Percentiles rank a stretch among this genome's conserved stretches.
Evolutionary conservation across 2,888 invertebrate genomes (phyloP).

Genomic region (Platyscelio sp.): DNA sequence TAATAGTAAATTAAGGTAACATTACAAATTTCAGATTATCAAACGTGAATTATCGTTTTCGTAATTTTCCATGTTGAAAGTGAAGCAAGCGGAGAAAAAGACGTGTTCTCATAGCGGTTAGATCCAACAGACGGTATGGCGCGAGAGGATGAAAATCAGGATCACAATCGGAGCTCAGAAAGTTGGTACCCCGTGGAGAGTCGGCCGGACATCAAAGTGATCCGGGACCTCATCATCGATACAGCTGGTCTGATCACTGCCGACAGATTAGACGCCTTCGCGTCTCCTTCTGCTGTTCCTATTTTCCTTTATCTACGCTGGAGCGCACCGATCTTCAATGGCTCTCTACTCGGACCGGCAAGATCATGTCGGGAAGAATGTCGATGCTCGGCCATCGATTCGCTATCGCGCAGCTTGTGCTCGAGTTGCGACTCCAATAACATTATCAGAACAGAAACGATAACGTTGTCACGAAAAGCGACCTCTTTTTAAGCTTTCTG

Average conservation of each 20-base stretch:
- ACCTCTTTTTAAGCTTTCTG: background rate
- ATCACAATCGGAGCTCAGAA: conserved; percentile 78
- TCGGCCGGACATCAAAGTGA: conserved; percentile 83
- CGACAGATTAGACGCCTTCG: conserved; percentile 84
- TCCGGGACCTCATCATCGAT: conserved; percentile 85
- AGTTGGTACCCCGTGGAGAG: conserved; percentile 81
- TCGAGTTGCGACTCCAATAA: conserved; percentile 39
- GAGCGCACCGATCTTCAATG: conserved; percentile 61
- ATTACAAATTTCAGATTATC: too few relatives aligned
- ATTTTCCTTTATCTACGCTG: conserved; percentile 47
- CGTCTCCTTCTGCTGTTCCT: conserved; percentile 72
- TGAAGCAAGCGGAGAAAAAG: conserved; percentile 29
- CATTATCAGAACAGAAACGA: conserved; percentile 7
- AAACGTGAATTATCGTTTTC: too few relatives aligned
- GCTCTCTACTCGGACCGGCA: conserved; percentile 26
- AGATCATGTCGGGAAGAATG: conserved; percentile 51
- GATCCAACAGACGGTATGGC: conserved; percentile 77
- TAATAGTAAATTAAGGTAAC: too few relatives aligned
- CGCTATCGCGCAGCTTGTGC: conserved; percentile 41
- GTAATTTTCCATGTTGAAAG: too few relatives aligned
- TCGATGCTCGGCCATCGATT: conserved; percentile 48
- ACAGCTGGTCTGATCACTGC: conserved; percentile 83
- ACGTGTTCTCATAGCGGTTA: conserved; percentile 46
- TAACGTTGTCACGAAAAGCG: background rate
- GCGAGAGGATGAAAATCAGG: conserved; percentile 77